Conservation (phyloP, 2,797 vertebrate species). For the Micromesistius poutassou region DNA sequence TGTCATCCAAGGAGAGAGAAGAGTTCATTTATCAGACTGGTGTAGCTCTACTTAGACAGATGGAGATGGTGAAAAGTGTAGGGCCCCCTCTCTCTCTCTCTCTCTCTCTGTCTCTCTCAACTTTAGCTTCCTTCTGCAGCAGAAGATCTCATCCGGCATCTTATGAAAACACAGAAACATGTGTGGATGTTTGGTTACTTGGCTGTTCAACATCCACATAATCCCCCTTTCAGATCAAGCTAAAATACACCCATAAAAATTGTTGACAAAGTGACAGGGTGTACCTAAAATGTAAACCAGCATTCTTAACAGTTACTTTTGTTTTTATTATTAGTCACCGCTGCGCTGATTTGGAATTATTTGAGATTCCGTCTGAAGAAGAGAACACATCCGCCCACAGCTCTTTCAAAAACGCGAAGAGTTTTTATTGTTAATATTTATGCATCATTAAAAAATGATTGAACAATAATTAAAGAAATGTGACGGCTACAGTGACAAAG, state of each 20-base stretch:
- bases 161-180: background rate
- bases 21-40: slow-evolving; percentile 51
- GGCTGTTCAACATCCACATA: background rate
- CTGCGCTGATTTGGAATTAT: background rate
- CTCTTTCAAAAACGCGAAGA: background rate
- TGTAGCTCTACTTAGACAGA: slow-evolving; percentile 33
- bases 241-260: background rate
- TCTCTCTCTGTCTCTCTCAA: slow-evolving; percentile 50
- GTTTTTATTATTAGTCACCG: background rate
- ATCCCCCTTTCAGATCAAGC: background rate
- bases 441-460: background rate
- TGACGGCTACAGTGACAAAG: too few species aligned
- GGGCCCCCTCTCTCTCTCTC: slow-evolving; percentile 43
- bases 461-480: too few species aligned
- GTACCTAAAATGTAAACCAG: background rate
- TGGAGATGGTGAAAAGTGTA: slow-evolving; percentile 43
- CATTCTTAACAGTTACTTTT: background rate
- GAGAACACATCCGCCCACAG: background rate
- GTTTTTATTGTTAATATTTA: background rate
- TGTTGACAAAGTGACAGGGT: too few species aligned
- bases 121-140: slow-evolving; percentile 29
- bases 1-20: slow-evolving; percentile 32
- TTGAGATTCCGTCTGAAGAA: background rate
- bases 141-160: slow-evolving; percentile 44
- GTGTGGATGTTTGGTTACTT: too few species aligned